A percentile compares a stretch with the other conserved stretches of the same genome.
Conservation (phyloP, 2,888 invertebrate genomes). For the Drosophila picticornis region DNA sequence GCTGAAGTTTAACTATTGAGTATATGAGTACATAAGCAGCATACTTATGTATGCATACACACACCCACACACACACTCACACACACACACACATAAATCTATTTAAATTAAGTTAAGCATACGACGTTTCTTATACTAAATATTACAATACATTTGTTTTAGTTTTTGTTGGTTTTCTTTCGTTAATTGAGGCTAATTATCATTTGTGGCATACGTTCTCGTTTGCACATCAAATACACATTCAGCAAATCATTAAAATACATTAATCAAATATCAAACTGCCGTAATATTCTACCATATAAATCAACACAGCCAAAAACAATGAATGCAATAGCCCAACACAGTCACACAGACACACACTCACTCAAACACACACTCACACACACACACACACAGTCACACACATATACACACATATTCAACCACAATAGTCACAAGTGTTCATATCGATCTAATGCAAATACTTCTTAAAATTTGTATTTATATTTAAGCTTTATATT, state of each 20-base stretch:
- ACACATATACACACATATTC: constrained; percentile 27
- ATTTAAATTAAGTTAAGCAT: constrained; percentile 24
- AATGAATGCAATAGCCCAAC: constrained; percentile 70
- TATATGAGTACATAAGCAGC: constrained; percentile 58
- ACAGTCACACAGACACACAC: constrained; percentile 34
- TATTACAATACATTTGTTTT: constrained; percentile 49
- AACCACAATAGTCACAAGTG: constrained; percentile 75
- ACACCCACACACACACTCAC: constrained; percentile 25
- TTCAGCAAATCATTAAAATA: constrained; percentile 27
- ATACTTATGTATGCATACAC: constrained; percentile 47
- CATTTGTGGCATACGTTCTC: constrained; percentile 37
- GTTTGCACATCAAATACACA: constrained; percentile 9
- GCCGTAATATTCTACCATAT: constrained; percentile 54
- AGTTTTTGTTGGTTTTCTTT: constrained; percentile 62
- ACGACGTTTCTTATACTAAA: constrained; percentile 1
- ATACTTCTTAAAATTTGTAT: constrained; percentile 53
- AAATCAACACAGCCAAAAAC: constrained; percentile 52
- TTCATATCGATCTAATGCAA: constrained; percentile 67
- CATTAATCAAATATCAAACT: constrained; percentile 49
- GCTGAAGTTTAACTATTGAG: constrained; percentile 57
- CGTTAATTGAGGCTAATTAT: constrained; percentile 75
- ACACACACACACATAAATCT: constrained; percentile 25
- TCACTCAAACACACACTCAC: constrained; percentile 24
- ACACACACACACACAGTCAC: constrained; percentile 25
- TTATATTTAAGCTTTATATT: constrained; percentile 46